Evolutionary conservation across 1,140 invertebrate species (phyloP).

Genomic region (Lineus longissimus): DNA sequence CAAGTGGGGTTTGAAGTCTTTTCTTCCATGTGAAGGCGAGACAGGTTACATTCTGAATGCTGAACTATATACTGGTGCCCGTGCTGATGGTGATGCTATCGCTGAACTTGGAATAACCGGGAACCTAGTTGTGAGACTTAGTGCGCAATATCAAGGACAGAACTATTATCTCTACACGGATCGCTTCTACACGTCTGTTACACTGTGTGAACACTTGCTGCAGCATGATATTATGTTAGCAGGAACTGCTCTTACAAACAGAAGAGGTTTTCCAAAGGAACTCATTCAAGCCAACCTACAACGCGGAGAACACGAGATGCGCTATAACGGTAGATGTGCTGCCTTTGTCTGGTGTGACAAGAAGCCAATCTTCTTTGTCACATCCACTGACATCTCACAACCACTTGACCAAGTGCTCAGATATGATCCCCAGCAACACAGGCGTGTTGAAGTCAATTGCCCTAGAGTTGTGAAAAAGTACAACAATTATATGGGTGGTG

Average conservation of each 20-base stretch:
- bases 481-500: neutral
- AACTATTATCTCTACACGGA: no score
- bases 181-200: neutral
- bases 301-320: neutral
- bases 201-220: neutral
- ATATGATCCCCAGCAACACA: neutral
- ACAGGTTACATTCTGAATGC: no score
- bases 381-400: neutral
- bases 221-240: neutral
- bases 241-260: neutral
- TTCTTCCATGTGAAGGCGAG: no score
- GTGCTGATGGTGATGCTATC: no score
- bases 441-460: neutral
- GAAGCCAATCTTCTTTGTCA: neutral
- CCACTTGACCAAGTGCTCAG: neutral
- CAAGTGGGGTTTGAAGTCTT: no score
- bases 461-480: neutral
- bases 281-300: neutral
- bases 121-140: no score
- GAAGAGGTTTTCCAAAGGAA: neutral
- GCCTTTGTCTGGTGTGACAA: neutral
- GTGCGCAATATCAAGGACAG: no score
- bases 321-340: neutral
- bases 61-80: no score
- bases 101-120: no score